phyloP scores from a whole-genome alignment of 2,888 invertebrate genomes.

The Polylopha cassiicola region DNA sequence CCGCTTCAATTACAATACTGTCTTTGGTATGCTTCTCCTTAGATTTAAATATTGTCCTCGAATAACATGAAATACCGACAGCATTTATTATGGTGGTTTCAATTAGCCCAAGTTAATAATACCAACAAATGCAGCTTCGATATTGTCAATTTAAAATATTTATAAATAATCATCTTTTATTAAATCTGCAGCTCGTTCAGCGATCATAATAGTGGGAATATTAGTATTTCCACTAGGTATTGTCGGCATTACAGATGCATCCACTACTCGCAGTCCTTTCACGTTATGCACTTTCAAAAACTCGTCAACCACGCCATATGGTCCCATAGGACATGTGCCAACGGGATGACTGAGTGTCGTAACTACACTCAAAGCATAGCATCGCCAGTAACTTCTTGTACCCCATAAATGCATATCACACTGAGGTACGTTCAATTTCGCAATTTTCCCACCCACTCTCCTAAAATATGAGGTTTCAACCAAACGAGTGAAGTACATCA shows the following conservation, averaged over 20 bases:
- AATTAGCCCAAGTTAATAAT: too few species aligned
- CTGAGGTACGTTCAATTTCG: slow-evolving; percentile 56
- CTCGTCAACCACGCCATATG: slow-evolving; percentile 55
- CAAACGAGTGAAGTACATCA: slow-evolving; percentile 44
- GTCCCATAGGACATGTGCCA: slow-evolving; percentile 63
- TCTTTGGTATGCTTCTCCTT: slow-evolving; percentile 17
- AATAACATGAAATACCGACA: too few species aligned
- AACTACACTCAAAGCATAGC: slow-evolving; percentile 75
- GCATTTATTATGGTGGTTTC: too few species aligned
- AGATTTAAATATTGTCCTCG: slow-evolving; percentile 13
- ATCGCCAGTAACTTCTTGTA: slow-evolving; percentile 80
- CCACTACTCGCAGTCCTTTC: slow-evolving; percentile 48
- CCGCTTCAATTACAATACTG: slow-evolving; percentile 28
- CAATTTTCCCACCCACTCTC: slow-evolving; percentile 39
- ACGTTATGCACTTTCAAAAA: slow-evolving; percentile 50
- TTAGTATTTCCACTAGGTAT: slow-evolving; percentile 63
- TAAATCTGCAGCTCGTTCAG: slow-evolving; percentile 62
- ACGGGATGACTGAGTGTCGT: slow-evolving; percentile 79
- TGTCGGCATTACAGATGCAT: slow-evolving; percentile 60
- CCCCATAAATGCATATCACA: slow-evolving; percentile 70
- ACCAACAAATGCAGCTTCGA: too few species aligned
- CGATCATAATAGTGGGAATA: slow-evolving; percentile 64
- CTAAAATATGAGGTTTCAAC: slow-evolving; percentile 47
- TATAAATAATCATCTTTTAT: slow-evolving; percentile 46
- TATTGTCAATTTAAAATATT: slow-evolving; percentile 1